These are phyloP conservation scores for Glyptemys insculpta DNA, from an alignment of 2,797 vertebrate genomes.

Conservation along the genomic window DNA sequence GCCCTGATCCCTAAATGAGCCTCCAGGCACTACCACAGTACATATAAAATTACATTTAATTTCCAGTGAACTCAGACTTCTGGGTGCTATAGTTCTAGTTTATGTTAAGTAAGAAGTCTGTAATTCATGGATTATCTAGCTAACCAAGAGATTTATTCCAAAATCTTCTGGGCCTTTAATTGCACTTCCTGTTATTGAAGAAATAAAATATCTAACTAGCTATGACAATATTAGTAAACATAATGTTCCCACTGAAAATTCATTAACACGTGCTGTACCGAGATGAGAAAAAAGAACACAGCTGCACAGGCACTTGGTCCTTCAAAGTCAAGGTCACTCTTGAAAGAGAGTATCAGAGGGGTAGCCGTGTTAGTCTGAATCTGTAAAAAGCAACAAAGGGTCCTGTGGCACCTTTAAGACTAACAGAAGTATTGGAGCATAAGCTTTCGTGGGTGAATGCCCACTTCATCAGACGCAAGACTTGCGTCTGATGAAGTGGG, in stretches of 20 bases:
- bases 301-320: not conserved
- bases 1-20: not conserved
- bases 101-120: not conserved
- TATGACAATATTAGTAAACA: not conserved
- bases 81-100: not conserved
- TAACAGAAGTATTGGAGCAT: no score
- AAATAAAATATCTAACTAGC: not conserved
- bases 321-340: not conserved
- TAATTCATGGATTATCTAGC: not conserved
- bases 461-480: no score
- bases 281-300: rapidly evolving
- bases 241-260: not conserved
- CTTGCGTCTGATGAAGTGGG: no score
- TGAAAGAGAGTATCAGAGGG: not conserved
- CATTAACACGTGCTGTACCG: not conserved
- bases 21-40: not conserved
- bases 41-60: not conserved
- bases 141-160: not conserved
- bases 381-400: no score
- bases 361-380: no score
- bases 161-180: not conserved
- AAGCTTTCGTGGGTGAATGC: no score
- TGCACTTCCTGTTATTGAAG: not conserved
- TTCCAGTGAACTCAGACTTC: not conserved
- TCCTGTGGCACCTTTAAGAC: no score